Evolutionary conservation across 2,113 vertebrate genomes (phyloP), one percentile per base, ranked within the genome.

Genomic region (Genyomyrus donnyi): DNA sequence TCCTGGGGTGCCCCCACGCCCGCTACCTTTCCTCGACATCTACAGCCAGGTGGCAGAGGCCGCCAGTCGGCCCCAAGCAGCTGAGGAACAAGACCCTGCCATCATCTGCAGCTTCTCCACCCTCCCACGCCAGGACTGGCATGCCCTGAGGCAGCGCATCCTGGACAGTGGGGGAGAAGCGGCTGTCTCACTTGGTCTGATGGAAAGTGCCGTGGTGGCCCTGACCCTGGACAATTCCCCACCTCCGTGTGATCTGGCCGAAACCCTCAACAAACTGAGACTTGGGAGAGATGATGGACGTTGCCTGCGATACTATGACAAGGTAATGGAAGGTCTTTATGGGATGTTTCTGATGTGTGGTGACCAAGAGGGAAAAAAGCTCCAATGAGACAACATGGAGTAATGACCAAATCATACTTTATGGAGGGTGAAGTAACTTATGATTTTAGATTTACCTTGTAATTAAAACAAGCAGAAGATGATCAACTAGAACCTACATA

Each of bases 271-370:
- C 52, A 93, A 91, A 15, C 91, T 96, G 86, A 94, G 94, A 48
- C 92, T 96, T 10, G 95, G 95, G 86, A 91, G 93, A 83, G 93
- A 89, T 89, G 93, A 91, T 19, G 66, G 88, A 1, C 89, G 90
- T 39, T 92, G 88, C 89, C 90, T 96, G 74, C 94, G 96, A 94
- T 95, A 95, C 91, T 96, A 96, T 24, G 96, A 96, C 91, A 96
- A 96, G 95, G 96, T 96, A 94, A 31, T 11, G 62, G 56, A 80
- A 48, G 19, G 52, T 77, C 10, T 1, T 89, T 53, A 11, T 19
- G n/a, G 13, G 53, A 62, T 66, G 8, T 3, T 10, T 27, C 9
- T 48, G 2, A 15, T 9, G 0, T 39, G 15, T 17, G n/a, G 5
- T 21, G 9, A 19, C 24, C 8, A 42, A 24, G 19, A 53, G 24